phyloP scores from a whole-genome alignment of 2,113 vertebrate genomes.

The Dolichotis patagonum region DNA sequence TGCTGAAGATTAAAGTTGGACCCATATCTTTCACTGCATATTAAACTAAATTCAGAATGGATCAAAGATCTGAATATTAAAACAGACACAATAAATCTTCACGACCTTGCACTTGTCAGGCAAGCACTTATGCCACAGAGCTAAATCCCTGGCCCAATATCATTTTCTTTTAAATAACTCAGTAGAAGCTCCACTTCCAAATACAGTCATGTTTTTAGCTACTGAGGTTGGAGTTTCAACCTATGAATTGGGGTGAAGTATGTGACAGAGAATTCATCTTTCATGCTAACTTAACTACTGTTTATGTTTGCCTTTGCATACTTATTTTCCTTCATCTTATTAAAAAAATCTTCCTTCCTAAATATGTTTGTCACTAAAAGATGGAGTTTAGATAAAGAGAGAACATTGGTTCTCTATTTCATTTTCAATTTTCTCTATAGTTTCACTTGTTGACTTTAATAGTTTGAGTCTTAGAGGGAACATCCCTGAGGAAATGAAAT shows the following conservation, averaged over 20 bases:
- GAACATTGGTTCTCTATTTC: background rate
- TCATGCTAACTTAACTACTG: slow-evolving; percentile 3
- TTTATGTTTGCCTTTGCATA: background rate
- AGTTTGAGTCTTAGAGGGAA: background rate
- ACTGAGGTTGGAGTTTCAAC: background rate
- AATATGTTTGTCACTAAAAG: slow-evolving; percentile 16
- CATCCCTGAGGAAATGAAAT: slow-evolving; percentile 39
- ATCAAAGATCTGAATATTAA: too few species aligned
- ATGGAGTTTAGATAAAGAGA: slow-evolving; percentile 28
- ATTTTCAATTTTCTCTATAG: slow-evolving; percentile 32
- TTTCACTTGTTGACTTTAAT: slow-evolving; percentile 42
- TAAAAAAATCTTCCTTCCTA: background rate
- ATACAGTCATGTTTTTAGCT: background rate
- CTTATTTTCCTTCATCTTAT: background rate
- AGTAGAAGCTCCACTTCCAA: background rate
- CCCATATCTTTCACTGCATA: too few species aligned
- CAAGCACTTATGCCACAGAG: too few species aligned
- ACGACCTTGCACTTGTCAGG: too few species aligned
- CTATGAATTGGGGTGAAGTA: background rate
- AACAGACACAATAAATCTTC: too few species aligned
- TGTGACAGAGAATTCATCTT: background rate
- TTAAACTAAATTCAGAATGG: too few species aligned
- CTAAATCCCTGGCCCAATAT: background rate
- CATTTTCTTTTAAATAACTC: background rate
- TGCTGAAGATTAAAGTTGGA: too few species aligned